A percentile compares a stretch with the other conserved stretches of the same genome.
Evolutionary conservation across 2,113 vertebrate species (phyloP).

Genomic region (Salvelinus sp.): DNA sequence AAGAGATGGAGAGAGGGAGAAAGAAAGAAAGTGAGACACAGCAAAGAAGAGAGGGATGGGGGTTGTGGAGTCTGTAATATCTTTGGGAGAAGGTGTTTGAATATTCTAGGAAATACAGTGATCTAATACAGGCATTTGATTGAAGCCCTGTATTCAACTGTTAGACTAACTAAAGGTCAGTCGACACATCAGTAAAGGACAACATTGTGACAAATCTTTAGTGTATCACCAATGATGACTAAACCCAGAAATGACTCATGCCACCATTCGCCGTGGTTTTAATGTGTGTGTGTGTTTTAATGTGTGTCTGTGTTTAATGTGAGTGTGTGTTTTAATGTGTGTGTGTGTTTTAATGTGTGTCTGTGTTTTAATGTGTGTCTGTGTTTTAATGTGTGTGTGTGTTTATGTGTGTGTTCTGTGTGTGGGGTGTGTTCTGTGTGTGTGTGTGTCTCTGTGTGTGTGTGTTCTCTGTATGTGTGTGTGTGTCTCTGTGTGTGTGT

Average conservation of each 20-base stretch:
- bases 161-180: too few relatives aligned
- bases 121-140: too few relatives aligned
- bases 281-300: background rate
- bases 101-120: too few relatives aligned
- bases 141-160: too few relatives aligned
- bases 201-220: background rate
- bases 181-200: background rate
- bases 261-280: too few relatives aligned
- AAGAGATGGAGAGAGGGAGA: conserved; percentile 10
- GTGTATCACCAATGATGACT: background rate
- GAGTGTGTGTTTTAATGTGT: background rate
- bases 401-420: background rate
- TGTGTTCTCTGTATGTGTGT: background rate
- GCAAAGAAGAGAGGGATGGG: background rate
- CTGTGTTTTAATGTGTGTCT: background rate
- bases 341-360: background rate
- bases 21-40: too few relatives aligned
- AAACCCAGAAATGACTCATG: background rate
- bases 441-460: background rate
- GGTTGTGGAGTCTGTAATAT: too few relatives aligned
- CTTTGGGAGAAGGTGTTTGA: too few relatives aligned
- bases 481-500: background rate
- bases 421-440: background rate
- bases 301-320: background rate
- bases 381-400: background rate